phyloP scores from a whole-genome alignment of 2,888 invertebrate genomes.

The Oxyscelio sp. region DNA sequence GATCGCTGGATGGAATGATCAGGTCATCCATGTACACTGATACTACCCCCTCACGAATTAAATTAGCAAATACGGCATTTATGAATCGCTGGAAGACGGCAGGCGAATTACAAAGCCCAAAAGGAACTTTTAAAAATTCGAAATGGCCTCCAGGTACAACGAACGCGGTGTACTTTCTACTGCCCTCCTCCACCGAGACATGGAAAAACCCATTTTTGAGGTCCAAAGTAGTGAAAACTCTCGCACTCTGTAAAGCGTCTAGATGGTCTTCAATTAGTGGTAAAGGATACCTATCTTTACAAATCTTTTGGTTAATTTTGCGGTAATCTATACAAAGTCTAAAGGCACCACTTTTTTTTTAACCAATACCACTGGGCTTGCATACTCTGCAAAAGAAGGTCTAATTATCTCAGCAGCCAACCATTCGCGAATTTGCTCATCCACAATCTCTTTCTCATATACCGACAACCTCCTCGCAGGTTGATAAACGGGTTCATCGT shows the following conservation, averaged over 20 bases:
- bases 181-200: not conserved
- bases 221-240: not conserved
- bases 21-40: too few relatives aligned
- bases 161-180: too few relatives aligned
- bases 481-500: conserved; percentile 13
- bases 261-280: not conserved
- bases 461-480: not conserved
- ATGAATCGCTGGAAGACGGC: too few relatives aligned
- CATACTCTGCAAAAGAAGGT: conserved; percentile 47
- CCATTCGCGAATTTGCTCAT: conserved; percentile 1
- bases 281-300: not conserved
- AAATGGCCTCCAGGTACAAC: not conserved
- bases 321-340: not conserved
- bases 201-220: too few relatives aligned
- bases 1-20: too few relatives aligned
- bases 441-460: not conserved
- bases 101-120: too few relatives aligned
- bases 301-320: not conserved
- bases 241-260: not conserved
- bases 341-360: conserved; percentile 22
- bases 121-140: not conserved
- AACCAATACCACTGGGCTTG: conserved; percentile 46
- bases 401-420: conserved; percentile 22
- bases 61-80: too few relatives aligned
- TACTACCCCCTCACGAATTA: too few relatives aligned